phyloP scores from a whole-genome alignment of 2,797 vertebrate species.

The Falco cherrug region DNA sequence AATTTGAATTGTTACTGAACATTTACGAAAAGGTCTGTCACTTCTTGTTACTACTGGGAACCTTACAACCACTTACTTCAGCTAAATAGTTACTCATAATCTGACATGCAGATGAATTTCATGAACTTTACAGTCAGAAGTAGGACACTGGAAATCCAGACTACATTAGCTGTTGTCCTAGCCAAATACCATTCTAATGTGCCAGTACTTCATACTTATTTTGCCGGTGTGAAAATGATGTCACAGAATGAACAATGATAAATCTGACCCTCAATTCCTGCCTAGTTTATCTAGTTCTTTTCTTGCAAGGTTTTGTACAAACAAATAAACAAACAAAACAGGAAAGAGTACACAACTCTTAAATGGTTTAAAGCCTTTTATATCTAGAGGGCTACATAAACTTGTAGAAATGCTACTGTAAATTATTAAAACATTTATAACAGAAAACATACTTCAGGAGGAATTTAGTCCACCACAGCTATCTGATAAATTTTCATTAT shows the following conservation, averaged over 20 bases:
- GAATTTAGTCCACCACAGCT: background rate
- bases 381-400: background rate
- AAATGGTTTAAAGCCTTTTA: background rate
- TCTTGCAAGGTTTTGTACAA: background rate
- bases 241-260: background rate
- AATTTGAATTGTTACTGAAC: background rate
- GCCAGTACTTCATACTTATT: background rate
- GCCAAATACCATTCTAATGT: background rate
- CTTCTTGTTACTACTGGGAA: background rate
- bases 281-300: background rate
- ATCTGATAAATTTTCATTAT: background rate
- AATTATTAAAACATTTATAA: background rate
- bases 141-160: background rate
- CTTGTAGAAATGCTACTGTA: background rate
- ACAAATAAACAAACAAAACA: rapidly evolving
- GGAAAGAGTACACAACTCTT: background rate
- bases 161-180: background rate
- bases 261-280: background rate
- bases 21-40: background rate
- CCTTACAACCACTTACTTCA: background rate
- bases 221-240: background rate
- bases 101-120: background rate
- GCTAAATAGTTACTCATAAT: background rate
- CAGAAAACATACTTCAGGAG: background rate
- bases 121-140: background rate